Evolutionary conservation across 2,797 vertebrate genomes (phyloP), one percentile per base, ranked within the genome.

Genomic region (Sebastes hubbsi): DNA sequence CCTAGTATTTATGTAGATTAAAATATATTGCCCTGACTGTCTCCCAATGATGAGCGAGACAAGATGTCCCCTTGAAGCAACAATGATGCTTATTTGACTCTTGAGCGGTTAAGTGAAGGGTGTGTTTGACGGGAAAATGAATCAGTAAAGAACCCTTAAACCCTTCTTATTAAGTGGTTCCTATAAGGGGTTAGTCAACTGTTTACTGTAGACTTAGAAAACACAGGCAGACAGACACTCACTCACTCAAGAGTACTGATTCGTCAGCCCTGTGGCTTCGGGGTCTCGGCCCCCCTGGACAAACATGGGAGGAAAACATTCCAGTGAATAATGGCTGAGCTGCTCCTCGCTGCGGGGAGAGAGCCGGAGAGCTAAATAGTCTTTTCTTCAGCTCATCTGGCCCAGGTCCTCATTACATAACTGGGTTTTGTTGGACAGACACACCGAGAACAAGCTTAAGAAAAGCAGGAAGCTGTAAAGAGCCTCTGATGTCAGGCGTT

Each of bases 381-480:
- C 82, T 81, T 89, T 90, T 87, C 87, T 89, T 85, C 60, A 46
- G 69, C 82, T 93, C 86, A 75, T 89, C 86, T 93, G 92, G 89
- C 85, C 82, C 52, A 73, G 67, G 81, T 89, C 75, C 77, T 78
- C 42, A 81, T 95, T 93, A 80, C 91, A 88, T 94, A 94, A 95
- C 80, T 18, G 59, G 64, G 80, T 84, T 83, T 82, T 89, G 74
- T 89, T 80, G 87, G 61, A 75, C 84, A 64, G 81, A 74, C 81
- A 42, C 52, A 77, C 4, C 18, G 77, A 72, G 80, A 81, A 74
- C 77, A 11, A 80, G 62, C 77, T 85, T 75, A 69, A 88, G 88
- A 72, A 75, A 78, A 81, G 79, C 78, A 62, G 70, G 59, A 55
- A 20, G 69, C 75, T 38, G 67, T 42, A 63, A 77, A 68, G 71